Percentiles rank a stretch among this genome's conserved stretches.
Evolutionary conservation across 2,888 invertebrate genomes (phyloP).

Genomic region (Acanthoscelides obtectus): DNA sequence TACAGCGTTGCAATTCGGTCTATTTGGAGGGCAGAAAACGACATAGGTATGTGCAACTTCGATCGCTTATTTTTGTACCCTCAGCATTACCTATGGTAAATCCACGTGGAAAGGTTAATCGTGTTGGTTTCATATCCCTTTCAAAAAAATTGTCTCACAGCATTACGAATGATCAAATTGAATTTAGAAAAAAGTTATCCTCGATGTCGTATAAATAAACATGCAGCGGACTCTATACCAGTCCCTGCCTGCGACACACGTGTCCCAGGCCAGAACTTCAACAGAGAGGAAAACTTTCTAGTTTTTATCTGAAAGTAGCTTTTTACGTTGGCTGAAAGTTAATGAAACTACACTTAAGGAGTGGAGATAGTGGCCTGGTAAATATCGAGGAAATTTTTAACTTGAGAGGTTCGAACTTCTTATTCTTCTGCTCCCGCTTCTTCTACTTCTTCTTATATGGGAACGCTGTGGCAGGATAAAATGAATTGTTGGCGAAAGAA

Average conservation of each 20-base stretch:
- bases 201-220: conserved; percentile 19
- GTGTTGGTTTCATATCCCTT: neutral
- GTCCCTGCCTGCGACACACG: conserved; percentile 27
- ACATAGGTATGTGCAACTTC: no score
- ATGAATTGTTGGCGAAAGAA: neutral
- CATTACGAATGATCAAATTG: neutral
- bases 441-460: neutral
- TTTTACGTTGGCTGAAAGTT: conserved; percentile 39
- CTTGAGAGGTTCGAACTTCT: neutral
- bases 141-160: neutral
- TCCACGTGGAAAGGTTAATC: neutral
- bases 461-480: neutral
- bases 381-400: conserved; percentile 18
- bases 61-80: no score
- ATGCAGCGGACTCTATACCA: conserved; percentile 20
- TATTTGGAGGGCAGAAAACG: no score
- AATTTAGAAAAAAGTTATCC: neutral
- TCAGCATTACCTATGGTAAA: no score
- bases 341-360: conserved; percentile 35
- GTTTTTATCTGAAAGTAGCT: conserved; percentile 35
- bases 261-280: conserved; percentile 34
- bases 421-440: neutral
- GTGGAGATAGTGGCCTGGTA: conserved; percentile 26
- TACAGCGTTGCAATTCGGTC: no score
- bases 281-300: conserved; percentile 22